A percentile compares a stretch with the other conserved stretches of the same genome.
These are phyloP conservation scores for Neodontobutis hainanensis DNA, from an alignment of 2,113 vertebrate genomes.

Conservation along the genomic window DNA sequence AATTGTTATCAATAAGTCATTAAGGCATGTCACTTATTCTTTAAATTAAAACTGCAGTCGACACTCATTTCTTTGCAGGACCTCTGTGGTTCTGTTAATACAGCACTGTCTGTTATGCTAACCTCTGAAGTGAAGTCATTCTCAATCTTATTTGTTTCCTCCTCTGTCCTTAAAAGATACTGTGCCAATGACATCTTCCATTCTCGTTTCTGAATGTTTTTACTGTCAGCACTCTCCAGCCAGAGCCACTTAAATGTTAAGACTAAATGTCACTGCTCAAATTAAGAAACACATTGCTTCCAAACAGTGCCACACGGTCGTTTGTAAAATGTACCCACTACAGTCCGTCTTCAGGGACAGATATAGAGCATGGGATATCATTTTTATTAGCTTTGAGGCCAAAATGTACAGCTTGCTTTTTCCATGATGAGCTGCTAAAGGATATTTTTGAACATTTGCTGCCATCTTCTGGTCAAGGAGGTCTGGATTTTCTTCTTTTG, in stretches of 20 bases:
- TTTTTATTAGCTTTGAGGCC: neutral
- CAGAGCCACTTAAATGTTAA: slow-evolving; percentile 51
- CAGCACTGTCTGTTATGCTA: too few species aligned
- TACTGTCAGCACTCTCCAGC: slow-evolving; percentile 11
- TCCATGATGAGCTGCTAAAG: neutral
- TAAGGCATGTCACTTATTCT: too few species aligned
- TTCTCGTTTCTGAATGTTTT: slow-evolving; percentile 24
- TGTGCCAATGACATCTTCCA: slow-evolving; percentile 18
- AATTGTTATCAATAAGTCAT: too few species aligned
- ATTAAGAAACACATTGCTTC: neutral
- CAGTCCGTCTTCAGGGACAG: neutral
- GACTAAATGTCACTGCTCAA: slow-evolving; percentile 35
- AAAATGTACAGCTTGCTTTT: neutral
- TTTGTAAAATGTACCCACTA: slow-evolving; percentile 2
- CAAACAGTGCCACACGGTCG: neutral
- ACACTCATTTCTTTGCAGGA: too few species aligned
- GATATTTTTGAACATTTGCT: slow-evolving; percentile 47
- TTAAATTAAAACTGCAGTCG: too few species aligned
- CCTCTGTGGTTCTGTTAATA: too few species aligned
- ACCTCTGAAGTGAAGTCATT: neutral
- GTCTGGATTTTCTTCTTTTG: too few species aligned
- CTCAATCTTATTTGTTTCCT: slow-evolving; percentile 2
- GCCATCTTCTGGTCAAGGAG: slow-evolving; percentile 61
- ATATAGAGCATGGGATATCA: neutral
- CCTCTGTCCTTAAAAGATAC: neutral